Base-by-base conservation (phyloP, 2,888 invertebrate genomes). In the Mesorhabditis spiculigera region DNA sequence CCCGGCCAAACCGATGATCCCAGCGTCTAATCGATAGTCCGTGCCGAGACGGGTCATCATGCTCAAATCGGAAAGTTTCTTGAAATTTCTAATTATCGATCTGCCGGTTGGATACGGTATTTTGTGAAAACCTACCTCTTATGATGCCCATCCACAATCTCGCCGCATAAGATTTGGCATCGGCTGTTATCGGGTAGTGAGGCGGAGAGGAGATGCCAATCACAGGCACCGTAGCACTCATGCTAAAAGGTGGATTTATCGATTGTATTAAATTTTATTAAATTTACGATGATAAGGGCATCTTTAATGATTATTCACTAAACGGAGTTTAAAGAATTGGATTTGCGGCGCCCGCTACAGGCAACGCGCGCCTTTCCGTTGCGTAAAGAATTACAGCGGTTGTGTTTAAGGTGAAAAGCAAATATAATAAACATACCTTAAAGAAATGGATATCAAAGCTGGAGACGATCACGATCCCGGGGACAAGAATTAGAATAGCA, bases 381-480 rank as follows among this genome's bases (percentile, higher is more conserved):
- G 28, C 28, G 28, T 28, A 28, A 28, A 28, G 28, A 28, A 28
- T 28, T 28, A 28, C 28, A 3, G 1, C 1, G 3, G 28, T 28
- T 28, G 1, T 28, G 1, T 28, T 28, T 28, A 28, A 28, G 28
- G 28, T 28, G 3, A 3, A 1, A 28, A 28, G 28, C 28, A 16
- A 45, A 50, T 28, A 28, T 28, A 28, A 28, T 28, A 28, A 28
- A 3, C 3, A 5, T 66, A 81, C 82, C 72, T 82, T 75, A 72
- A 81, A 82, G 63, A 83, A 83, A 68, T 83, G 82, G 71, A 83
- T 82, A 68, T 83, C 83, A 67, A 83, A 82, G 43, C 77, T 75
- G n/a, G 79, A 78, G 62, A 76, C 75, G 43, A 80, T 81, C 28
- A 84, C 77, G 62, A 82, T 77, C n/a, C 77, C 76, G 4, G 84